These are phyloP conservation scores for Spodoptera exigua DNA, from an alignment of 2,888 invertebrate species.

Conservation along the genomic window DNA sequence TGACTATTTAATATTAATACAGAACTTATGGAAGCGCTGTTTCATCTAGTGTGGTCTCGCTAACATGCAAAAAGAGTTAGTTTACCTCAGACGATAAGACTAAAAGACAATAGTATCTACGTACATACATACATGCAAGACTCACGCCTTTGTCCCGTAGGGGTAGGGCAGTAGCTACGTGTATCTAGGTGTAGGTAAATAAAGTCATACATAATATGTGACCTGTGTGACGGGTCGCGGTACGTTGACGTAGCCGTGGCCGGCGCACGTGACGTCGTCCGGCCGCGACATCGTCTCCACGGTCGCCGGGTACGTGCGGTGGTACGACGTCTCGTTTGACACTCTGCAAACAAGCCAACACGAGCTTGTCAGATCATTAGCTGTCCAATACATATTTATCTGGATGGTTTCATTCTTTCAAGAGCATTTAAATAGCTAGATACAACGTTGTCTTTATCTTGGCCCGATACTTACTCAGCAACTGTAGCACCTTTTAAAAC, in stretches of 20 bases:
- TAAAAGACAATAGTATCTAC: too few species aligned
- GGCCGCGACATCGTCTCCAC: conserved; percentile 71
- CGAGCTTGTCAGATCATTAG: too few species aligned
- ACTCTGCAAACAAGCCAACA: conserved; percentile 62
- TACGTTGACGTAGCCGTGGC: conserved; percentile 80
- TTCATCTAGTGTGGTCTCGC: too few species aligned
- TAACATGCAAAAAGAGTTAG: too few species aligned
- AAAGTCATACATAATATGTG: conserved; percentile 40
- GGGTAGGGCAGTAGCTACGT: conserved; percentile 18
- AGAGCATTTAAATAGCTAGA: not conserved
- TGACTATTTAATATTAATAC: too few species aligned
- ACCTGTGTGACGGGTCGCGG: conserved; percentile 81
- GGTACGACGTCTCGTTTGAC: conserved; percentile 71
- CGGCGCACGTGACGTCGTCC: conserved; percentile 76
- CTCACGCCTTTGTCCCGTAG: too few species aligned
- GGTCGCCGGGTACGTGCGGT: conserved; percentile 77
- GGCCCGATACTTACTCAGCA: not conserved
- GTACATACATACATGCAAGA: too few species aligned
- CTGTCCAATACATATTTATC: too few species aligned
- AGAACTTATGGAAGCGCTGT: too few species aligned
- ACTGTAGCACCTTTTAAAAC: too few species aligned
- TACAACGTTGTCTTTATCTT: not conserved
- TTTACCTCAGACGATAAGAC: too few species aligned
- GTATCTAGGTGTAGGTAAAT: conserved; percentile 27
- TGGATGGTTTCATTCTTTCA: too few species aligned